Evolutionary conservation across 2,797 vertebrate species (phyloP).

Genomic region (Gobionotothen gibberifrons): DNA sequence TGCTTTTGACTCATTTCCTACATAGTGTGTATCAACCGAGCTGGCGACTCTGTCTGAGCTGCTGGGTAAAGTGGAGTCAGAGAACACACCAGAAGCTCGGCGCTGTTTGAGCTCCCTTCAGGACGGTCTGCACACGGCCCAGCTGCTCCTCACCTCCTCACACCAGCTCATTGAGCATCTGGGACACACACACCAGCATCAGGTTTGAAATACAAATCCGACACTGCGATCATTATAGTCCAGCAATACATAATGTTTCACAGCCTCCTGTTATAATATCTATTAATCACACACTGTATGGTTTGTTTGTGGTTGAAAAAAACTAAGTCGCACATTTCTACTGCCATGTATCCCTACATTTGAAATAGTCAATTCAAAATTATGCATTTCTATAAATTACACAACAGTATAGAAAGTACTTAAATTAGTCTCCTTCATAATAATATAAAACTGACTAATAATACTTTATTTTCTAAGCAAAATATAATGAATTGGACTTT

Average conservation of each 20-base stretch:
- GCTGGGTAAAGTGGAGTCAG: constrained; percentile 78
- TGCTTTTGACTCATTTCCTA: neutral
- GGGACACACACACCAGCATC: constrained; percentile 74
- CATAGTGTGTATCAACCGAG: constrained; percentile 85
- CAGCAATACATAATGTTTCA: neutral
- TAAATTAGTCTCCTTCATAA: neutral
- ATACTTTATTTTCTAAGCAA: too few species aligned
- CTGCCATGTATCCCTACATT: too few species aligned
- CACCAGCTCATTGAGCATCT: constrained; percentile 78
- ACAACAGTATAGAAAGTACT: neutral
- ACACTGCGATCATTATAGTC: neutral
- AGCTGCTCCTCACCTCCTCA: constrained; percentile 70
- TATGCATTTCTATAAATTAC: neutral
- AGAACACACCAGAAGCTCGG: constrained; percentile 69
- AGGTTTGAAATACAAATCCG: constrained; percentile 78
- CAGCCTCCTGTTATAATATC: neutral
- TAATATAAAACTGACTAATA: neutral
- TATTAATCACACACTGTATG: too few species aligned
- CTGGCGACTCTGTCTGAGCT: constrained; percentile 81
- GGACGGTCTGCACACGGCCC: constrained; percentile 74
- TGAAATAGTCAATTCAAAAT: too few species aligned
- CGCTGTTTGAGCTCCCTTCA: constrained; percentile 83
- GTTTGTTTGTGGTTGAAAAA: too few species aligned
- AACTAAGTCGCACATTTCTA: too few species aligned
- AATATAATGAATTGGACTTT: too few species aligned